A percentile compares a stretch with the other conserved stretches of the same genome.
Conservation (phyloP, 1,140 invertebrate genomes). For the Nasonia vitripennis region DNA sequence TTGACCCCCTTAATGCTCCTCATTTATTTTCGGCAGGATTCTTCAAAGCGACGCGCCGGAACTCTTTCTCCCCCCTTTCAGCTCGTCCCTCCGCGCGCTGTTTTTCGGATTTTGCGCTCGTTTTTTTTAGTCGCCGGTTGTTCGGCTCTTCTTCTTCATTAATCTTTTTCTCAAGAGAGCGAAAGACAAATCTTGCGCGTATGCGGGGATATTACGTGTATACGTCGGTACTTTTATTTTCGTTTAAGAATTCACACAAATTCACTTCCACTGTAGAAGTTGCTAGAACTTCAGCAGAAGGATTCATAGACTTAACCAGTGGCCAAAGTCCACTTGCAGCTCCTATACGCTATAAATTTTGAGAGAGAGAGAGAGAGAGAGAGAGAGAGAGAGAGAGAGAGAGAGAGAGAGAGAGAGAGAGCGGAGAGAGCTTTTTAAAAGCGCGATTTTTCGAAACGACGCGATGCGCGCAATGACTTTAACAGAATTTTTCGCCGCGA, state of each 20-base stretch:
- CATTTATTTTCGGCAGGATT: conserved; percentile 47
- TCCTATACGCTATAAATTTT: conserved; percentile 44
- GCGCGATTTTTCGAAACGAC: background rate
- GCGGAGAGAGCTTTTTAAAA: background rate
- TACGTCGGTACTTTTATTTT: conserved; percentile 27
- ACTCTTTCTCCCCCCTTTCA: background rate
- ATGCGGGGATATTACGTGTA: background rate
- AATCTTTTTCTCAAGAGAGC: conserved; percentile 35
- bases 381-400: no score
- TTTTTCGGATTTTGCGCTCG: background rate
- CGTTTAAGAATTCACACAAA: conserved; percentile 32
- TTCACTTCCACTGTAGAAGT: no score
- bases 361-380: background rate
- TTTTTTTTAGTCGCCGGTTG: background rate
- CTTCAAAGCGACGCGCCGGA: conserved; percentile 30
- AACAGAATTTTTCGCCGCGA: background rate
- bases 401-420: no score
- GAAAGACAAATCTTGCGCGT: background rate
- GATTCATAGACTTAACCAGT: no score
- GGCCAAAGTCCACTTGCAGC: no score
- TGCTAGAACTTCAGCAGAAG: no score
- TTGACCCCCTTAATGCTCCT: conserved; percentile 44
- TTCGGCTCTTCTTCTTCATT: conserved; percentile 31
- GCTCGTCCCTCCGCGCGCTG: background rate
- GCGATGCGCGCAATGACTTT: background rate